Percentiles rank a stretch among this genome's conserved stretches.
phyloP scores from a whole-genome alignment of 1,140 invertebrate species.

The Sycophila sp. region DNA sequence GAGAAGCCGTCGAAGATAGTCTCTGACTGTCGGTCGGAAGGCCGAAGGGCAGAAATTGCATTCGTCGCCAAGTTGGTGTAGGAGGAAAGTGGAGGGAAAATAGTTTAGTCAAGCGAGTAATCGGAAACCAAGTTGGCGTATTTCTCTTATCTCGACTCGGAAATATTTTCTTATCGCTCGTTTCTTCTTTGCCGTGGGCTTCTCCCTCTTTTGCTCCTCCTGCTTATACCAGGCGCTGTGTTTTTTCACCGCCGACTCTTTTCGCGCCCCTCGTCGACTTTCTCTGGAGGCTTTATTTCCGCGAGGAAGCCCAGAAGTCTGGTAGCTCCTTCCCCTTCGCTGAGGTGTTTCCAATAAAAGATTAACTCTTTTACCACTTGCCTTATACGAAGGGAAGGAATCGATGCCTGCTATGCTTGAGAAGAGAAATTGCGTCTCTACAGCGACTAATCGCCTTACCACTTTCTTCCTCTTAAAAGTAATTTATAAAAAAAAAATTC shows the following conservation, averaged over 20 bases:
- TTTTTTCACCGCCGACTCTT: not conserved
- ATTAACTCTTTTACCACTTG: not conserved
- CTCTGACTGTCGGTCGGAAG: too few relatives aligned
- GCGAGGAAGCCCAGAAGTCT: not conserved
- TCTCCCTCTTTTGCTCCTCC: too few relatives aligned
- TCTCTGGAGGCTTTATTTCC: slow-evolving; percentile 1
- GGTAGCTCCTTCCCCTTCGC: too few relatives aligned
- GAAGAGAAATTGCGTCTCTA: too few relatives aligned
- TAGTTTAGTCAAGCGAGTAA: not conserved
- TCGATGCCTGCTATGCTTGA: not conserved
- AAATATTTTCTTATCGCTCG: slow-evolving; percentile 16
- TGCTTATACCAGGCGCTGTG: too few relatives aligned
- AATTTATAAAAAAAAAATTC: too few relatives aligned
- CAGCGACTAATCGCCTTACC: too few relatives aligned
- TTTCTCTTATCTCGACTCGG: slow-evolving; percentile 1
- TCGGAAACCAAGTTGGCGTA: not conserved
- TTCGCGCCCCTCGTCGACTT: not conserved
- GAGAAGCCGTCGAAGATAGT: too few relatives aligned
- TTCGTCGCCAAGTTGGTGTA: too few relatives aligned
- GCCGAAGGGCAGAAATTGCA: too few relatives aligned
- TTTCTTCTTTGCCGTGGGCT: not conserved
- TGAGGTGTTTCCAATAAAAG: not conserved
- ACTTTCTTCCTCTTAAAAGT: too few relatives aligned
- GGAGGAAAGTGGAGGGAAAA: not conserved
- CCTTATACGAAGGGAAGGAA: too few relatives aligned